These are phyloP conservation scores for Sebastes trivittatus DNA, from an alignment of 2,797 vertebrate species.

Conservation along the genomic window DNA sequence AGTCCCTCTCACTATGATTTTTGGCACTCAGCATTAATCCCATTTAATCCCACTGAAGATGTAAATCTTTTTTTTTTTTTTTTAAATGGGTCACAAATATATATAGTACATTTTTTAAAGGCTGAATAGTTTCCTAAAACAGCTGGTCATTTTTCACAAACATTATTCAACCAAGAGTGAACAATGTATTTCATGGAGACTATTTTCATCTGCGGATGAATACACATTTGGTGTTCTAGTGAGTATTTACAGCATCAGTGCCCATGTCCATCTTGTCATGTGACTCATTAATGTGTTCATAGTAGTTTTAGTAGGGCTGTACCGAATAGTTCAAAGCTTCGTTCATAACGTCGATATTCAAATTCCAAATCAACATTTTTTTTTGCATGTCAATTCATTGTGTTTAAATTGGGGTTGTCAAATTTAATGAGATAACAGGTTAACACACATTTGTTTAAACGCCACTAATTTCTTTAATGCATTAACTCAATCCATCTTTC, in stretches of 20 bases:
- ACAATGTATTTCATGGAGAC: background rate
- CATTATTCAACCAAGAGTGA: background rate
- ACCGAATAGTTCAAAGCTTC: rapidly evolving
- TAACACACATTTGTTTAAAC: rapidly evolving
- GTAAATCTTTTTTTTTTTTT: background rate
- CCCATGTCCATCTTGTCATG: background rate
- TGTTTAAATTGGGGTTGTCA: too few relatives aligned
- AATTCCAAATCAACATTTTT: too few relatives aligned
- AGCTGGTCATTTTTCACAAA: background rate
- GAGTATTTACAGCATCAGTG: background rate
- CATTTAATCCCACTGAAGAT: background rate
- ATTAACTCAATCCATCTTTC: too few relatives aligned
- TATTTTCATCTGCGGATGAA: background rate
- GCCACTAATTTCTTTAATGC: too few relatives aligned
- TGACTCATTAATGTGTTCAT: background rate
- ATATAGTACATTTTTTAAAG: background rate
- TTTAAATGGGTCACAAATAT: background rate
- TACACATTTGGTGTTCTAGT: background rate
- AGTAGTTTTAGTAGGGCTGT: background rate
- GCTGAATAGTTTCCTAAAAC: background rate
- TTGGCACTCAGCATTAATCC: background rate
- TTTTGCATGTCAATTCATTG: too few relatives aligned
- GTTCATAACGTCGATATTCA: too few relatives aligned
- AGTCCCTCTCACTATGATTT: background rate
- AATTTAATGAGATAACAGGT: too few relatives aligned